These are phyloP conservation scores for Lemur catta DNA, from an alignment of 2,797 vertebrate species.

Conservation along the genomic window DNA sequence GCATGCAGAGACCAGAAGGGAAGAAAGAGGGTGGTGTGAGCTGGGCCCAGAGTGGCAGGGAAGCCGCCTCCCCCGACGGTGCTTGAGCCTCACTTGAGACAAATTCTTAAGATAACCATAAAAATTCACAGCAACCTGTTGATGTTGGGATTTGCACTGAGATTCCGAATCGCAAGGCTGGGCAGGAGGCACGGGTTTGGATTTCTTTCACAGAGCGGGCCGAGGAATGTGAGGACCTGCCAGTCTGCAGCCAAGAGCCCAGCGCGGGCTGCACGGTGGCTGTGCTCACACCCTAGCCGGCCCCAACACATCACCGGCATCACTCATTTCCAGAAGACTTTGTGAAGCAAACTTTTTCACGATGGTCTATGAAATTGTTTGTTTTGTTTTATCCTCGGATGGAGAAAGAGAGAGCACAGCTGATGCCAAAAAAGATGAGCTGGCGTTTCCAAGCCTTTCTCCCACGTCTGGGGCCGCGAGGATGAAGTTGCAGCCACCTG, in stretches of 20 bases:
- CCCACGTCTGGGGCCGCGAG: accelerated
- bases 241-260: not conserved
- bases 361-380: not conserved
- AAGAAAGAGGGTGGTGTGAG: not conserved
- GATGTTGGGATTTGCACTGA: conserved; percentile 21
- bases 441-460: not conserved
- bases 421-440: not conserved
- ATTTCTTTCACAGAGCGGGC: not conserved
- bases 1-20: not conserved
- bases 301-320: not conserved
- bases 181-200: conserved; percentile 36
- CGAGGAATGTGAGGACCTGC: not conserved
- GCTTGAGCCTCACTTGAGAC: conserved; percentile 61
- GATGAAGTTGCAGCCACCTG: not conserved
- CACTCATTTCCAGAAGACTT: not conserved
- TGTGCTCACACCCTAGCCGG: not conserved
- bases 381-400: not conserved
- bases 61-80: not conserved
- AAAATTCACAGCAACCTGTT: conserved; percentile 61
- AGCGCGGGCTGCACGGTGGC: not conserved
- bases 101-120: conserved; percentile 66
- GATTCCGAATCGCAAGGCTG: not conserved
- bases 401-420: not conserved
- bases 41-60: not conserved
- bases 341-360: not conserved